Evolutionary conservation across 1,140 invertebrate genomes (phyloP), one percentile per base, ranked within the genome.

Genomic region (Helicorthomorpha holstii): DNA sequence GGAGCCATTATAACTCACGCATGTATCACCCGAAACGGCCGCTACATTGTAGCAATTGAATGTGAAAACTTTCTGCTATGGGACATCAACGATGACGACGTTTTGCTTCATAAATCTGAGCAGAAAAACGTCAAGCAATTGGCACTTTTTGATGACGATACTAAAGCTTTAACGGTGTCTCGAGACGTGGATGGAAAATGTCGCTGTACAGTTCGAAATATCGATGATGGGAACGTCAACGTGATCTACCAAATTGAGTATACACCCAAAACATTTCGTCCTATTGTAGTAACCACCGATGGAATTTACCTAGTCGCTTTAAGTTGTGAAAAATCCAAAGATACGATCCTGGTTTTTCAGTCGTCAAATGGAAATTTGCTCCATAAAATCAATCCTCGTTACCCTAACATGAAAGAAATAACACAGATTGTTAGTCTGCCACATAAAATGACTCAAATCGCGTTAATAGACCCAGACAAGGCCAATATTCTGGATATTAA

Each of bases 1-100:
- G 91, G 91, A 1, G 89, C 92, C 4, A 96, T 97, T 60, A 87
- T 97, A 0, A 95, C 91, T 0, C 86, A 94, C 59, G 87, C 88
- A 0, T 72, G 81, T 29, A 85, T 96, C 25, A 94, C 90, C 0
- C 78, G 79, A 0, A 78, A 83, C 64, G 89, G 85, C 50, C 80
- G 78, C 61, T 82, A 77, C 60, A 70, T 97, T 0, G 73, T 94
- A 14, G 89, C 88, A 0, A 83, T 87, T 0, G 93, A 97, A 64
- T 93, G 89, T 1, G 91, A 90, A 0, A 87, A 88, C 61, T 73
- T 97, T 24, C 66, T 97, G 0, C 78, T 96, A 24, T 98, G 93
- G 93, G 84, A 92, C 59, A 73, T 88, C n/a, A n/a, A n/a, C n/a
- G 69, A 78, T 29, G 83, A 82, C 1, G 79, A 85, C 56, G 22